These are phyloP conservation scores for Anguilla marmorata DNA, from an alignment of 2,797 vertebrate genomes.

Conservation along the genomic window DNA sequence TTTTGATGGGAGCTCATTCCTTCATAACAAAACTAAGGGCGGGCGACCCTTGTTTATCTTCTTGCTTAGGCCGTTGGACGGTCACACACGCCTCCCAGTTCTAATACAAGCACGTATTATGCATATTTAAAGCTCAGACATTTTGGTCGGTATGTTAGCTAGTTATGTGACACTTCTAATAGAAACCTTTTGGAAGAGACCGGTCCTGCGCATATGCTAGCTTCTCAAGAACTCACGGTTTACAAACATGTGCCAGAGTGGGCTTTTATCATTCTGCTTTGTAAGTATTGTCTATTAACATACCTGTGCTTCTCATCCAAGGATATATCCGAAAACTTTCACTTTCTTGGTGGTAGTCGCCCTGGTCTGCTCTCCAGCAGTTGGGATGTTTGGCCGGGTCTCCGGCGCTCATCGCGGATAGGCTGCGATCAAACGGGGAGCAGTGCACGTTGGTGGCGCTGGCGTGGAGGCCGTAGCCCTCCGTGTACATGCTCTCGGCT, in stretches of 20 bases:
- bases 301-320: slow-evolving; percentile 91
- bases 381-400: slow-evolving; percentile 70
- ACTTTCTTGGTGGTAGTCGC: slow-evolving; percentile 69
- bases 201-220: background rate
- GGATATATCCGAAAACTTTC: slow-evolving; percentile 83
- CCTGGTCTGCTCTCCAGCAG: slow-evolving; percentile 73
- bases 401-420: slow-evolving; percentile 70
- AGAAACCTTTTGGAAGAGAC: background rate
- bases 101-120: background rate
- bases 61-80: background rate
- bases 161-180: background rate
- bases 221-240: background rate
- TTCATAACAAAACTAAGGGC: background rate
- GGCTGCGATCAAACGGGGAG: slow-evolving; percentile 73
- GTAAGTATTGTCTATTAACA: slow-evolving; percentile 44
- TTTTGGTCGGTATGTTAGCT: background rate
- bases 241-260: background rate
- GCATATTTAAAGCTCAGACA: background rate
- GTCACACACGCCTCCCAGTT: background rate
- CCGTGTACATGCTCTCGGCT: slow-evolving; percentile 65
- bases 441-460: slow-evolving; percentile 79
- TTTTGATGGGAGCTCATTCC: slow-evolving; percentile 4
- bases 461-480: slow-evolving; percentile 74
- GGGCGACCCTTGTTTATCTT: background rate
- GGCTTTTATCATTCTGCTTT: background rate